Conservation (phyloP, 2,888 invertebrate species). For the Leuctra nigra region DNA sequence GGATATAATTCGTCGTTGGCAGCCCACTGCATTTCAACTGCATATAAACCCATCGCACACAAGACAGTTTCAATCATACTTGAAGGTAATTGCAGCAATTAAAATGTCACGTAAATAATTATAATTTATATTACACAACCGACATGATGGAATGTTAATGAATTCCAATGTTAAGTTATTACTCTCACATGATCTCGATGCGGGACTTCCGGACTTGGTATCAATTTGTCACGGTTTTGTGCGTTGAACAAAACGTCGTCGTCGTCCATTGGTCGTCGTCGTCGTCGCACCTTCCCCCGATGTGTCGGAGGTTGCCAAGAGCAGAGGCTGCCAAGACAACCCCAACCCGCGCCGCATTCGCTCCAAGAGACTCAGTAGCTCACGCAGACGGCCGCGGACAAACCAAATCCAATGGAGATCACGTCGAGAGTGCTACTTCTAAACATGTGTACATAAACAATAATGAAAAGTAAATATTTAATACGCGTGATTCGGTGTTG, state of each 20-base stretch:
- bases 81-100: conserved; percentile 16
- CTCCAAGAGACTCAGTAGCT: too few relatives aligned
- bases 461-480: too few relatives aligned
- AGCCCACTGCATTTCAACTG: background rate
- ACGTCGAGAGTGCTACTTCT: too few relatives aligned
- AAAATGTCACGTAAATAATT: conserved; percentile 18
- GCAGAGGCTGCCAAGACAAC: conserved; percentile 7
- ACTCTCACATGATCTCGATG: background rate
- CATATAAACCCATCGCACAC: conserved; percentile 5
- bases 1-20: background rate
- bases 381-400: too few relatives aligned
- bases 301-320: conserved; percentile 16
- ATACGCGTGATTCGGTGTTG: too few relatives aligned
- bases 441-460: too few relatives aligned
- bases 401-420: too few relatives aligned
- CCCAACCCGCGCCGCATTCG: background rate
- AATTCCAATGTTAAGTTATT: conserved; percentile 4
- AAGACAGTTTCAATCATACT: conserved; percentile 14
- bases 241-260: too few relatives aligned
- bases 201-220: background rate
- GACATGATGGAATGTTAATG: conserved; percentile 15
- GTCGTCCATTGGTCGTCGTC: background rate
- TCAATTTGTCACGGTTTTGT: background rate
- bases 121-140: conserved; percentile 10
- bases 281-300: conserved; percentile 6